phyloP scores from a whole-genome alignment of 2,888 invertebrate genomes.

The Hypercompe scribonia region DNA sequence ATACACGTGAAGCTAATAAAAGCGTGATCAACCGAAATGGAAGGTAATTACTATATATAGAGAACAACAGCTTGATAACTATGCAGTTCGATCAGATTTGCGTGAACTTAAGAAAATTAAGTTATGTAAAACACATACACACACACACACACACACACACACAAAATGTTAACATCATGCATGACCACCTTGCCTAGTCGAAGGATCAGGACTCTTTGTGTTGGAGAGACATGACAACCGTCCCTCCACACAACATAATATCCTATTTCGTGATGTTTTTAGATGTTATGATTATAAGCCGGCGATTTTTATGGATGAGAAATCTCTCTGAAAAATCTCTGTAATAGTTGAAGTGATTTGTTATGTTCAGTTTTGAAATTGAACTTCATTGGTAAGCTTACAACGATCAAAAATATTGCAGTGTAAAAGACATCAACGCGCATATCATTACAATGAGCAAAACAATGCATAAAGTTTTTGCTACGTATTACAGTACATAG shows the following conservation, averaged over 20 bases:
- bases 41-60: background rate
- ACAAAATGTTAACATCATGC: no score
- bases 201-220: no score
- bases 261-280: conserved; percentile 34
- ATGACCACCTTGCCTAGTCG: no score
- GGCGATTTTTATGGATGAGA: conserved; percentile 41
- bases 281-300: conserved; percentile 31
- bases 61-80: background rate
- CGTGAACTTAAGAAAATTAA: background rate
- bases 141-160: no score
- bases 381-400: conserved; percentile 22
- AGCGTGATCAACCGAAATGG: no score
- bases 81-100: background rate
- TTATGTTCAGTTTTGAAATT: conserved; percentile 36
- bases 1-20: no score
- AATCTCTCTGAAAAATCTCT: conserved; percentile 38
- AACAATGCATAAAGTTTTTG: background rate
- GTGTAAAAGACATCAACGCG: conserved; percentile 68
- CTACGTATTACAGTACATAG: background rate
- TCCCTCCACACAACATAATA: conserved; percentile 12
- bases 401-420: conserved; percentile 30
- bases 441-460: background rate
- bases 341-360: conserved; percentile 40
- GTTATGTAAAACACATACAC: no score
- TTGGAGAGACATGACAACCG: no score